phyloP scores from a whole-genome alignment of 2,888 invertebrate genomes.

The Encarsia formosa region DNA sequence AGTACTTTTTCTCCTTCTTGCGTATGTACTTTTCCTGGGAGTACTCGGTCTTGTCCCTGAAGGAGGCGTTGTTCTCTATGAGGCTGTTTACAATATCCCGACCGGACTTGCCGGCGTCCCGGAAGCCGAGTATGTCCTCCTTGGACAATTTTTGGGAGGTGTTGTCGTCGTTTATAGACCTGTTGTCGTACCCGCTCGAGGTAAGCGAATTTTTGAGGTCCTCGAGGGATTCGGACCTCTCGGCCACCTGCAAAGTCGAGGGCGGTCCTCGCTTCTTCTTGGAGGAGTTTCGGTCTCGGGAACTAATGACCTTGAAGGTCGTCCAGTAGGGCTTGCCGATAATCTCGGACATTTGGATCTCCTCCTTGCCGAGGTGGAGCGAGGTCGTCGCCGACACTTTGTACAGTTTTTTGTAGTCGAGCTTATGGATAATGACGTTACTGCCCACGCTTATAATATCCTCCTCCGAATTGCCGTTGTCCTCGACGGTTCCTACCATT shows the following conservation, averaged over 20 bases:
- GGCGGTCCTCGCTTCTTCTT: slow-evolving; percentile 23
- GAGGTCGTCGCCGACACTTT: slow-evolving; percentile 64
- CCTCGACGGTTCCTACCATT: too few relatives aligned
- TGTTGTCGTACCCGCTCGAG: slow-evolving; percentile 75
- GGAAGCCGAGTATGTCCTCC: slow-evolving; percentile 76
- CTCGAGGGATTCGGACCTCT: slow-evolving; percentile 59
- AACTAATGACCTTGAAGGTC: slow-evolving; percentile 66
- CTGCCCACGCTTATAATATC: slow-evolving; percentile 63
- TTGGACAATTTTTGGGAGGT: slow-evolving; percentile 78
- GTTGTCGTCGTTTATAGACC: slow-evolving; percentile 75
- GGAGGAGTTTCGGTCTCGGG: slow-evolving; percentile 7
- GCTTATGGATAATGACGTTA: slow-evolving; percentile 72
- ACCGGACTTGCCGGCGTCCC: slow-evolving; percentile 72
- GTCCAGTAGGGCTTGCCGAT: slow-evolving; percentile 69
- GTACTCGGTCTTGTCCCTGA: slow-evolving; percentile 84
- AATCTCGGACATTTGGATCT: slow-evolving; percentile 63
- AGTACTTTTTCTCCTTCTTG: slow-evolving; percentile 93
- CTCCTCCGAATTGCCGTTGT: too few relatives aligned
- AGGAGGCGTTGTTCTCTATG: slow-evolving; percentile 88
- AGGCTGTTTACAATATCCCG: slow-evolving; percentile 81
- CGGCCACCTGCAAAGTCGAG: slow-evolving; percentile 48
- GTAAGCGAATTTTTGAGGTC: slow-evolving; percentile 61
- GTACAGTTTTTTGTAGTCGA: slow-evolving; percentile 73
- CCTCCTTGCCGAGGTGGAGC: slow-evolving; percentile 67
- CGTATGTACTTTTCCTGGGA: slow-evolving; percentile 91